These are phyloP conservation scores for Steinernema carpocapsae DNA, from an alignment of 2,888 invertebrate species.

Conservation along the genomic window DNA sequence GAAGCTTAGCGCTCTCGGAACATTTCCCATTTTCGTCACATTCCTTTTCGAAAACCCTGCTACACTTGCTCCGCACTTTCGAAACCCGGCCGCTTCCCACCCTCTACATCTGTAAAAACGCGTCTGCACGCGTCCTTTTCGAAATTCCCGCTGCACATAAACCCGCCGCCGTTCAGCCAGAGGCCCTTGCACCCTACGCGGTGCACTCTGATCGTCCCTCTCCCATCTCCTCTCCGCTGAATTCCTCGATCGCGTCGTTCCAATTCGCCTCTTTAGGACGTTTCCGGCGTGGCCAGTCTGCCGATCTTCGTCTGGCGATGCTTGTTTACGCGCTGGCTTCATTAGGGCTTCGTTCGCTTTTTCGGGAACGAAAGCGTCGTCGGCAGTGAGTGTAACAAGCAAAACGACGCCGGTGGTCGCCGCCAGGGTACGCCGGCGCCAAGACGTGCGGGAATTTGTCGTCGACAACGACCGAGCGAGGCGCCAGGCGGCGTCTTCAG, in stretches of 20 bases:
- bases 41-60: conserved; percentile 9
- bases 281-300: not conserved
- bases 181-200: not conserved
- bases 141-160: conserved; percentile 20
- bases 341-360: not conserved
- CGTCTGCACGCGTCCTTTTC: conserved; percentile 8
- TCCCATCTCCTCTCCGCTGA: not conserved
- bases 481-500: not conserved
- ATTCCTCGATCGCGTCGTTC: not conserved
- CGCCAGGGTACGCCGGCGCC: not conserved
- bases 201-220: not conserved
- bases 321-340: not conserved
- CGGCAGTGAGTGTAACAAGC: not conserved
- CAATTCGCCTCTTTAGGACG: conserved; percentile 3
- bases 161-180: not conserved
- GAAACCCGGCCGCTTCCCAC: not conserved
- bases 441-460: conserved; percentile 27
- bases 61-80: not conserved
- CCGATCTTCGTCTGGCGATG: not conserved
- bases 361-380: not conserved
- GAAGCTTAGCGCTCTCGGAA: too few relatives aligned
- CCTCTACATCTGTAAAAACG: conserved; percentile 10
- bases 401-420: not conserved
- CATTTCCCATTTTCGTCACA: too few relatives aligned
- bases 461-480: conserved; percentile 3